Conservation (phyloP, 2,113 vertebrate genomes). For the Cavia porcellus region DNA sequence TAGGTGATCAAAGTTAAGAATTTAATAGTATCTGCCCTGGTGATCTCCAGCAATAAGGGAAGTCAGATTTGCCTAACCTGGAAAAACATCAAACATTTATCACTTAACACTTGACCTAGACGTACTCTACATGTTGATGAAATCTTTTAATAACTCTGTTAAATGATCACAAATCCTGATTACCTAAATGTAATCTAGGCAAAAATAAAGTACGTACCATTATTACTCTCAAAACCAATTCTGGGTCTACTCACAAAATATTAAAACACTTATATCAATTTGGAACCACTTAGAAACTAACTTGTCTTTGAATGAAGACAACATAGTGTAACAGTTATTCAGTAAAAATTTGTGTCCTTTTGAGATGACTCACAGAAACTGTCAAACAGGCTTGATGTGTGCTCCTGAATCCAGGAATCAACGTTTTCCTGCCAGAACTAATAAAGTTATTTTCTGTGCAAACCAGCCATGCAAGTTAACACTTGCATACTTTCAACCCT, state of each 20-base stretch:
- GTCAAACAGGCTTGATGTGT: not conserved
- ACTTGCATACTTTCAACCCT: not conserved
- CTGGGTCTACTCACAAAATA: not conserved
- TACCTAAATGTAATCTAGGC: slow-evolving; percentile 24
- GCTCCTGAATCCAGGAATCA: not conserved
- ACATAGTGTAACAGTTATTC: not conserved
- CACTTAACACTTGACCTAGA: slow-evolving; percentile 59
- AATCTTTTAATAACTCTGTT: slow-evolving; percentile 51
- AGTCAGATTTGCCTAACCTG: slow-evolving; percentile 45
- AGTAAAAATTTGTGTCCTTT: not conserved
- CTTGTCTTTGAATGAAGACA: slow-evolving; percentile 5
- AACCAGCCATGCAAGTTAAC: not conserved
- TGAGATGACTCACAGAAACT: slow-evolving; percentile 6
- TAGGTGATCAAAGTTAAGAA: slow-evolving; percentile 60
- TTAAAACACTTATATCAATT: not conserved
- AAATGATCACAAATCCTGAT: slow-evolving; percentile 55
- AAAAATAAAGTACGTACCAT: slow-evolving; percentile 52
- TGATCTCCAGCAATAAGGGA: slow-evolving; percentile 61
- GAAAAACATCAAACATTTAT: slow-evolving; percentile 63
- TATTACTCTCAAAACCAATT: slow-evolving; percentile 15
- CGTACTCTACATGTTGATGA: slow-evolving; percentile 34
- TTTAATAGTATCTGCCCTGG: slow-evolving; percentile 53
- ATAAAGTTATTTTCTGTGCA: slow-evolving; percentile 32
- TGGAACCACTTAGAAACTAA: slow-evolving; percentile 40
- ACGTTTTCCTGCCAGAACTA: slow-evolving; percentile 48